phyloP scores from a whole-genome alignment of 2,113 vertebrate genomes.

The Narcine bancroftii region DNA sequence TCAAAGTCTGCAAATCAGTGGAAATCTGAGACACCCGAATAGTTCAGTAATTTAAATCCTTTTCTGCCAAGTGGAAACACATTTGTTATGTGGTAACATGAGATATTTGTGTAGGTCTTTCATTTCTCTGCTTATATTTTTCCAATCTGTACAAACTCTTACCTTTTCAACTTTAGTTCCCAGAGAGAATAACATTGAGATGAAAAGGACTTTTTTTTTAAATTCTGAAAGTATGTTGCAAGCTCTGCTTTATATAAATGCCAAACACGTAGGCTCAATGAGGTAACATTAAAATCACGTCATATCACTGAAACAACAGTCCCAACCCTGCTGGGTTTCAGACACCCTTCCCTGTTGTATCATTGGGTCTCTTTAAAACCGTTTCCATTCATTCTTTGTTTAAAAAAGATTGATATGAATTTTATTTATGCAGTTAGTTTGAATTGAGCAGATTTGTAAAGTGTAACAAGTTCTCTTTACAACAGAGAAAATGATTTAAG shows the following conservation, averaged over 20 bases:
- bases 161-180: constrained; percentile 35
- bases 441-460: background rate
- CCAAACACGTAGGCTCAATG: constrained; percentile 1
- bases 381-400: background rate
- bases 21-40: constrained; percentile 20
- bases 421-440: background rate
- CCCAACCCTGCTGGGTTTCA: background rate
- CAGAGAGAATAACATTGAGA: background rate
- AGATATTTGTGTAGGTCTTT: constrained; percentile 32
- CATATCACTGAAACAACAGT: constrained; percentile 21
- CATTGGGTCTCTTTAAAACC: background rate
- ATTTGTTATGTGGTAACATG: constrained; percentile 32
- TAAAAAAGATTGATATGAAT: background rate
- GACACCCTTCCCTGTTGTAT: background rate
- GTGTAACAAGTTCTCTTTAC: background rate
- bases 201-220: constrained; percentile 25
- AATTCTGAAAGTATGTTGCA: constrained; percentile 4
- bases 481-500: constrained; percentile 17
- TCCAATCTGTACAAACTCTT: constrained; percentile 24
- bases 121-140: constrained; percentile 34
- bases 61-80: constrained; percentile 34
- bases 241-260: background rate
- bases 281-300: constrained; percentile 24
- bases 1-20: constrained; percentile 6
- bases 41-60: constrained; percentile 29